These are phyloP conservation scores for Ptyas mucosa DNA, from an alignment of 2,113 vertebrate species.

Conservation along the genomic window DNA sequence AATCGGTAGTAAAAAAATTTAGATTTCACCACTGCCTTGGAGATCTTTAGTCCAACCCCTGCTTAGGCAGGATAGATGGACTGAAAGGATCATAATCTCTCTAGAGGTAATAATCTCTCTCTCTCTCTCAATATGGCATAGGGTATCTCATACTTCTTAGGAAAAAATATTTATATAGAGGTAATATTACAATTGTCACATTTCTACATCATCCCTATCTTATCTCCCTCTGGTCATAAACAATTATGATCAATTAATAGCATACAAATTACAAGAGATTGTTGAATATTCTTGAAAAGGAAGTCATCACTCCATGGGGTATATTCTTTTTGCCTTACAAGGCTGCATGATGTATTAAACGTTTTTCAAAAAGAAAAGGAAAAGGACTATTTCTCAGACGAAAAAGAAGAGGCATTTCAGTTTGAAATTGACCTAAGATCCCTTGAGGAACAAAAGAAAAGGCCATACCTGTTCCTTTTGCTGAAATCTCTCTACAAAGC, in stretches of 20 bases:
- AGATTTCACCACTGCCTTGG: too few relatives aligned
- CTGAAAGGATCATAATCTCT: neutral
- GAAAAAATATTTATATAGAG: neutral
- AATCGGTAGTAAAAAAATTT: too few relatives aligned
- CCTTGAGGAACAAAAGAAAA: neutral
- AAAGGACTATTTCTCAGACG: neutral
- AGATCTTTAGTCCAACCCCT: too few relatives aligned
- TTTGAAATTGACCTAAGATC: neutral
- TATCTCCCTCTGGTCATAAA: neutral
- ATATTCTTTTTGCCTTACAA: neutral
- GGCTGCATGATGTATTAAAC: neutral
- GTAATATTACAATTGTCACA: neutral
- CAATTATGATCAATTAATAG: neutral
- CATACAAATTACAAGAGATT: neutral
- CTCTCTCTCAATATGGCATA: neutral
- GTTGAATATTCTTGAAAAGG: neutral
- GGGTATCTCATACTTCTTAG: neutral
- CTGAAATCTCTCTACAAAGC: neutral
- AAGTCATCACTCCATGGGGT: neutral
- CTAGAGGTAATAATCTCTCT: neutral
- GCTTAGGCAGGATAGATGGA: neutral
- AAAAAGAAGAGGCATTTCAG: neutral
- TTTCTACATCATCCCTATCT: neutral
- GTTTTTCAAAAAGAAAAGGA: neutral
- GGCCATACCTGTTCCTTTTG: neutral